Evolutionary conservation across 1,140 invertebrate species (phyloP), one percentile per base, ranked within the genome.

Genomic region (Mizuhopecten yessoensis): DNA sequence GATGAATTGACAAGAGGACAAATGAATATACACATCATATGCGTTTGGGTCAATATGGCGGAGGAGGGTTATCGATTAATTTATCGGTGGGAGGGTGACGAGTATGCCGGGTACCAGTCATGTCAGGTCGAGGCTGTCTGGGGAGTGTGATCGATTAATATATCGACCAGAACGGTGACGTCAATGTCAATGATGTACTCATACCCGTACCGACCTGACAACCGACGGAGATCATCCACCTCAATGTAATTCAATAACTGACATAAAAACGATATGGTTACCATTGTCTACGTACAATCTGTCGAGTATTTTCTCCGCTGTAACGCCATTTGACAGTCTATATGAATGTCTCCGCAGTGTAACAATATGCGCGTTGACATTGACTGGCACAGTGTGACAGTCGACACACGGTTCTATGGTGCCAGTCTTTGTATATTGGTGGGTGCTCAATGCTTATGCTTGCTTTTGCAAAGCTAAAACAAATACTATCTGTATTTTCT

Each of bases 1-100:
- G 57, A 75, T 75, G 57, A 75, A 75, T 29, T 75, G 57, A 75
- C 57, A 75, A 75, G 57, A 75, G 57, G 57, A 75, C 57, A 75
- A 75, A 23, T n/a, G 57, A 75, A 75, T 75, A n/a, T 75, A 75
- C 57, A 75, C 57, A 75, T 75, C n/a, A 75, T n/a, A 5, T 11
- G n/a, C 57, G 57, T 29, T 75, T 29, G 57, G 57, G n/a, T 75
- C 57, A 75, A 75, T 75, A 75, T 75, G 57, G 9, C 57, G 57
- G 15, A 75, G 57, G 17, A 17, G n/a, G 20, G 23, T 75, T 75
- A 75, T 75, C n/a, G 57, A 75, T 75, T 75, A 11, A n/a, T 9
- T 49, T 49, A 75, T 75, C 57, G 57, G 57, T n/a, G 57, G 57
- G 57, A 75, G 57, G 57, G 57, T 29, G 57, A n/a, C 29, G 29